Base-by-base conservation (phyloP, 2,797 vertebrate genomes). In the Melanotaenia parkinsoni region DNA sequence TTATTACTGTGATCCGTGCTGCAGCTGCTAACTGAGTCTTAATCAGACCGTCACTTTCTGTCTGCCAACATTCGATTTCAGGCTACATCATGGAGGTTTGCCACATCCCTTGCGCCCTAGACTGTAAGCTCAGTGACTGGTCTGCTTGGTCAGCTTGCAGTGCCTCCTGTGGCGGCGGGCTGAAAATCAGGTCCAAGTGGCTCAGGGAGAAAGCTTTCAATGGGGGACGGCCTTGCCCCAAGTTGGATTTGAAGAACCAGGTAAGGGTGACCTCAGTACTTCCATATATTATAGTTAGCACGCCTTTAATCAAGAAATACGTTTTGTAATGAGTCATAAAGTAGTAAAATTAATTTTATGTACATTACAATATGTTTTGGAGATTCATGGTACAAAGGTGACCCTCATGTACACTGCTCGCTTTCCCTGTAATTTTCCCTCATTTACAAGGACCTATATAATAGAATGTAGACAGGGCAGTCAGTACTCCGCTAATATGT, bases 121-220 rank as follows among this genome's bases (percentile, higher is more conserved):
- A 99, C 92, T 99, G 98, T 90, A 97, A 96, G 81, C 94, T 99
- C 87, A 99, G 98, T 0, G 96, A 96, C 8, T 99, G 98, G 98
- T 98, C 98, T n/a, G 77, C 88, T 5, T 99, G 98, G 98, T 95
- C 96, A 0, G 68, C 94, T 58, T 99, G 98, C 94, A 98, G 96
- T 79, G 93, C 94, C 0, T 95, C 96, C 20, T 98, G 97, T 83
- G 97, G 97, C 8, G 92, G 94, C 0, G 98, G 98, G 54, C 88
- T 98, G 79, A 96, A 94, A 91, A 94, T 96, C 76, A 90, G 98
- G 68, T 99, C 96, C 65, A 97, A 94, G 86, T 99, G 98, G 97
- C 93, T 99, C n/a, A 95, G 97, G 64, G 97, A 99, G 88, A 99
- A 99, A 84, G 96, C 98, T 4, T 99, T 99, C 86, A 97, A 97